phyloP scores from a whole-genome alignment of 1,140 invertebrate genomes.

The Aporrectodea caliginosa region DNA sequence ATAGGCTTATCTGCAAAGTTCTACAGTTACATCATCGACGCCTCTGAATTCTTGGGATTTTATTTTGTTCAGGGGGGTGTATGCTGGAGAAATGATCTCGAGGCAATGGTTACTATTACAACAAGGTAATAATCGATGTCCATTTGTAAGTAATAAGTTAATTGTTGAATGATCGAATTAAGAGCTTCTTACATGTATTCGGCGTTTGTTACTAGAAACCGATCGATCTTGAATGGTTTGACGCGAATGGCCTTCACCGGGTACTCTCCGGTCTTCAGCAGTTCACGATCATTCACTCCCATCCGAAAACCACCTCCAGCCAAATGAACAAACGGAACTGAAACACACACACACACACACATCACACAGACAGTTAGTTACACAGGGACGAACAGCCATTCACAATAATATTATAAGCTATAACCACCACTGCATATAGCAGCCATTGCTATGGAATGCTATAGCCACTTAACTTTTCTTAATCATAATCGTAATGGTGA shows the following conservation, averaged over 20 bases:
- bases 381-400: no score
- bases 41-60: not conserved
- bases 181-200: conserved; percentile 42
- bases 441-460: no score
- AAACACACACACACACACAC: no score
- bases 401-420: no score
- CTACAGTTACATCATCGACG: not conserved
- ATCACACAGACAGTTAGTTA: no score
- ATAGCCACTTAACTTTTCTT: no score
- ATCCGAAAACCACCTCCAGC: conserved; percentile 40
- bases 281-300: conserved; percentile 44
- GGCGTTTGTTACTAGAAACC: conserved; percentile 46
- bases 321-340: conserved; percentile 35
- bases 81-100: not conserved
- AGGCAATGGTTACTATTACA: not conserved
- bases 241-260: conserved; percentile 40
- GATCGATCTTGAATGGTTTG: conserved; percentile 46
- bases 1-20: not conserved
- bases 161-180: not conserved
- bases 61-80: not conserved
- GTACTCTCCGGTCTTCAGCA: conserved; percentile 45
- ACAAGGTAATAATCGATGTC: not conserved
- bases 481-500: no score
- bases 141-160: not conserved
- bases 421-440: no score